Evolutionary conservation across 1,140 invertebrate species (phyloP).

Genomic region (Drosophila sturtevanti): DNA sequence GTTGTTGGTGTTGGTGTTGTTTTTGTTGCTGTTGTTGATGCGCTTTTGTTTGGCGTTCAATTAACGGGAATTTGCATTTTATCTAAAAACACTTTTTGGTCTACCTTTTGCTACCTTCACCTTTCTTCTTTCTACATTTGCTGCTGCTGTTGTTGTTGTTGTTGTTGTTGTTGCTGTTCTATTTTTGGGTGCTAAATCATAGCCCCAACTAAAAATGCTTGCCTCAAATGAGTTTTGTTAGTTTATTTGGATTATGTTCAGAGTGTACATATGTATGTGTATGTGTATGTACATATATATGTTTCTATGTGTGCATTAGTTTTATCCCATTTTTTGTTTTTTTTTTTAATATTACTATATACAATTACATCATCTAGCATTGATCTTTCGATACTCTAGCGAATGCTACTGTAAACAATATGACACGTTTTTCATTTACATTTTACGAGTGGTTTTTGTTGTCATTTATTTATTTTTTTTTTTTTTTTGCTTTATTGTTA

Average conservation of each 20-base stretch:
- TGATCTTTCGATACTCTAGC: slow-evolving; percentile 44
- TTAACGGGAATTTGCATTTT: slow-evolving; percentile 74
- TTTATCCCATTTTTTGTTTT: not conserved
- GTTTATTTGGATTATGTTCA: not conserved
- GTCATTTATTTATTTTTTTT: not conserved
- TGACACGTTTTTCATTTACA: slow-evolving; percentile 3
- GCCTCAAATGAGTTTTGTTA: slow-evolving; percentile 5
- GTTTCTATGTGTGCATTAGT: no score
- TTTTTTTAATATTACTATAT: slow-evolving; percentile 13
- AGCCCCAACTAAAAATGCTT: slow-evolving; percentile 15
- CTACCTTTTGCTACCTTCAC: slow-evolving; percentile 3
- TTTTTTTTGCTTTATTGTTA: not conserved
- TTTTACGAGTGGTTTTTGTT: not conserved
- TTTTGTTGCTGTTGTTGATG: slow-evolving; percentile 31
- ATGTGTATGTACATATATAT: not conserved
- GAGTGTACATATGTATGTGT: not conserved
- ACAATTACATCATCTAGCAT: slow-evolving; percentile 49
- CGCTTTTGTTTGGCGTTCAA: slow-evolving; percentile 72
- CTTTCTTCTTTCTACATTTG: slow-evolving; percentile 9
- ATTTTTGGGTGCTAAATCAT: slow-evolving; percentile 34
- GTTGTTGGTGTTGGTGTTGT: not conserved
- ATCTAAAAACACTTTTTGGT: slow-evolving; percentile 49
- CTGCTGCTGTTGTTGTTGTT: no score
- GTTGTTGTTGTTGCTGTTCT: no score
- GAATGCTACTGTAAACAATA: slow-evolving; percentile 41